Conservation (phyloP, 2,113 vertebrate genomes). For the Axis porcinus region DNA sequence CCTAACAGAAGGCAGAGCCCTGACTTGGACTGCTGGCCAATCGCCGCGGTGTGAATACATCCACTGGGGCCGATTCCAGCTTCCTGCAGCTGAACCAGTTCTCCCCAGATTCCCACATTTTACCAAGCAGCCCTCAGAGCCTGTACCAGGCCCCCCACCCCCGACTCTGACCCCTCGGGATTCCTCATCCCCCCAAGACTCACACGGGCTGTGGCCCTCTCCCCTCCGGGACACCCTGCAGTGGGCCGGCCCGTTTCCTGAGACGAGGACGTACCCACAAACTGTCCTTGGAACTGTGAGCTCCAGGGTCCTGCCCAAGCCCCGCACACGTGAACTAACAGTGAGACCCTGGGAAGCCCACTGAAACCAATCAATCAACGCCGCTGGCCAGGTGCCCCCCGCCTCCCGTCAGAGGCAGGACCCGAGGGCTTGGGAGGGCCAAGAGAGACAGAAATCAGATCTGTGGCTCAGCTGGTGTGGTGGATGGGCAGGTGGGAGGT, state of each 20-base stretch:
- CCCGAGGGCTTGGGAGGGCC: fast-evolving
- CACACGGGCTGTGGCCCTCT: fast-evolving
- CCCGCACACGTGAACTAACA: background rate
- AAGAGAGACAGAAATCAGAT: background rate
- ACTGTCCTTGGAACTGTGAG: background rate
- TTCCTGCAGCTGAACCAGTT: no score
- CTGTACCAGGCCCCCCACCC: fast-evolving
- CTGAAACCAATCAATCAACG: fast-evolving
- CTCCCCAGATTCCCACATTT: background rate
- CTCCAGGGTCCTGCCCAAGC: background rate
- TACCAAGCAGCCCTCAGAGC: no score
- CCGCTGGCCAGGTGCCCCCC: fast-evolving
- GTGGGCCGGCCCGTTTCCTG: fast-evolving
- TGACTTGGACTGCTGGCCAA: fast-evolving
- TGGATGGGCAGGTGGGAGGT: no score
- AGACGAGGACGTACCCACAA: background rate
- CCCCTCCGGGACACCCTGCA: background rate
- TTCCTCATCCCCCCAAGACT: background rate
- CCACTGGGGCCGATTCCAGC: fast-evolving
- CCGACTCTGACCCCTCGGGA: background rate
- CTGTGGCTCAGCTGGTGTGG: background rate
- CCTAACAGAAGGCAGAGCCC: background rate
- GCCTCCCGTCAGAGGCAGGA: fast-evolving
- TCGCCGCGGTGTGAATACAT: fast-evolving
- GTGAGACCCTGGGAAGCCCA: background rate